phyloP scores from a whole-genome alignment of 2,113 vertebrate genomes.

The Oryctolagus cuniculus region DNA sequence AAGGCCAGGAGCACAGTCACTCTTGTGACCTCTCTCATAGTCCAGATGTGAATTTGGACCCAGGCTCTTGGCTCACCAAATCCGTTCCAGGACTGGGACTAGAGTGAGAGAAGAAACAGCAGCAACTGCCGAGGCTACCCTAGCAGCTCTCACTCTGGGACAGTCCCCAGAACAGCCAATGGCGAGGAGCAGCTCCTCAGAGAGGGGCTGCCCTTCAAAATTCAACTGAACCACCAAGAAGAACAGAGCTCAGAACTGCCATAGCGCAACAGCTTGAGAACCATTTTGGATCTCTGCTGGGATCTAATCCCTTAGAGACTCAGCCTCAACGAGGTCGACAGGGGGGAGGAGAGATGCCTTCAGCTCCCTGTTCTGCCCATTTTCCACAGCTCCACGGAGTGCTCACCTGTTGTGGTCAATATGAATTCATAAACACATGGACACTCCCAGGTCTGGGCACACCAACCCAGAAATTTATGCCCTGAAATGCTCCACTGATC shows the following conservation, averaged over 20 bases:
- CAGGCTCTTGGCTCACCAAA: background rate
- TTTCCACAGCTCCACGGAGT: background rate
- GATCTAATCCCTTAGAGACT: background rate
- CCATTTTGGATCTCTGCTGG: constrained; percentile 10
- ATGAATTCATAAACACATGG: background rate
- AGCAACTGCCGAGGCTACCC: background rate
- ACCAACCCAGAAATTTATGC: background rate
- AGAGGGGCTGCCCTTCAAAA: background rate
- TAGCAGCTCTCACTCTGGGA: background rate
- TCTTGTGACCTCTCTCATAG: constrained; percentile 57
- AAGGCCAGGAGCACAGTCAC: constrained; percentile 25
- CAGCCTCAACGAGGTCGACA: background rate
- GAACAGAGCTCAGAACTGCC: background rate
- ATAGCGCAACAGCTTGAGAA: background rate
- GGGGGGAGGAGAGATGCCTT: background rate
- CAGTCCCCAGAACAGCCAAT: constrained; percentile 33
- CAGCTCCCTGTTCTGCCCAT: background rate
- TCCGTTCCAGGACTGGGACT: background rate
- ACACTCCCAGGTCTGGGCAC: background rate
- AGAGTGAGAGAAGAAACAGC: background rate
- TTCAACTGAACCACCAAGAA: background rate
- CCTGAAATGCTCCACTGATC: background rate
- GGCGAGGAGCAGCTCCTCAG: background rate
- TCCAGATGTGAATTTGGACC: background rate
- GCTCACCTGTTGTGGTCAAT: background rate